Base-by-base conservation (phyloP, 2,113 vertebrate species). In the Elephantulus edwardii region DNA sequence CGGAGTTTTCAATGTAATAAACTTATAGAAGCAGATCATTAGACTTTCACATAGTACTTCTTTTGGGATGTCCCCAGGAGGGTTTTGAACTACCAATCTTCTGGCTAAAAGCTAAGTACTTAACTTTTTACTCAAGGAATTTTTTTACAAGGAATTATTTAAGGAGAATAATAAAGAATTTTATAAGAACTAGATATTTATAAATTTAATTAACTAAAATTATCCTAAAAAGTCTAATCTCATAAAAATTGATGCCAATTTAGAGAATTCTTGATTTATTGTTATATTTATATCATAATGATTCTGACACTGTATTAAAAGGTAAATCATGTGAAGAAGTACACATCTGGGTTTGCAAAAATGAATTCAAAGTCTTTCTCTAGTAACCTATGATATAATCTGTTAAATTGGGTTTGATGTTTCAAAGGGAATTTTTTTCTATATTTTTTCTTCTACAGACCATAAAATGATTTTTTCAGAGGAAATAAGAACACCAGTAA, bases 401-500 rank as follows among this genome's bases (percentile, higher is more conserved):
- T 71, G 14, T 48, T 22, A 91, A 89, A 80, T 83, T 33, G 13
- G 46, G 62, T 88, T 76, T 85, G 52, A 88, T 76, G 40, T 82
- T 89, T 87, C 64, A 84, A 89, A 91, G 72, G 20, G 71, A 1
- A 54, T 79, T 79, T 91, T n/a, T 26, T 77, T n/a, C 28, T 68
- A 24, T 85, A 13, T 46, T 89, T 84, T 93, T 84, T 74, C 78
- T 92, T 71, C 68, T 84, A 12, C 5, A 83, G 70, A 92, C 26
- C 24, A 38, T 11, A 62, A n/a, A 83, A 52, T 54, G 30, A 20
- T 20, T 92, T 83, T n/a, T 92, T 85, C 24, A 93, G 83, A 92
- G 42, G 38, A 60, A 91, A 95, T 76, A 88, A 86, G 68, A 58
- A 5, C 46, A 14, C 42, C 52, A 24, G 60, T 91, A 91, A 92